Conservation (phyloP, 2,113 vertebrate species). For the Desmodus rotundus region DNA sequence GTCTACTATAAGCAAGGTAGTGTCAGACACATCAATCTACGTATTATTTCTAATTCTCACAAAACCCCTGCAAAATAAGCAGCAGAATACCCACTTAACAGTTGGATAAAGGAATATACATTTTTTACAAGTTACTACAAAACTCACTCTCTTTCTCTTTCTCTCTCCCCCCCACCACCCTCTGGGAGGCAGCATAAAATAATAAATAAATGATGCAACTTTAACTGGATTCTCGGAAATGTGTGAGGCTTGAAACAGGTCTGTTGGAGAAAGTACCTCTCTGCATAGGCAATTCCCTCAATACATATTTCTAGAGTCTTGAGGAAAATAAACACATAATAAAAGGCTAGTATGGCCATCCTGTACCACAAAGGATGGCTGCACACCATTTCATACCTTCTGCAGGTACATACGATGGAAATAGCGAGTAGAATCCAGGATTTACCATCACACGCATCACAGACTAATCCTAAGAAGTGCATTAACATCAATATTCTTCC, state of each 20-base stretch:
- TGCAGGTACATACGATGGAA: background rate
- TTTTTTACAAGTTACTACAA: background rate
- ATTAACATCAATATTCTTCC: background rate
- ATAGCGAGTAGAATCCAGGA: background rate
- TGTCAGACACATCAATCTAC: background rate
- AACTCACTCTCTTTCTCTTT: background rate
- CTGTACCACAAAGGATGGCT: background rate
- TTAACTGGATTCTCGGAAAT: background rate
- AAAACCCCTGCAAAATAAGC: background rate
- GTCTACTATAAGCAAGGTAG: background rate
- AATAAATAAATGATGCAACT: background rate
- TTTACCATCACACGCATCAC: background rate
- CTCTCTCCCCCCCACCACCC: too few relatives aligned
- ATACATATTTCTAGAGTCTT: background rate
- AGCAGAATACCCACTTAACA: background rate
- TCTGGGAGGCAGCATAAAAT: background rate
- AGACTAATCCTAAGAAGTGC: background rate
- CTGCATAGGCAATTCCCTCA: background rate
- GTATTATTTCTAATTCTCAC: background rate
- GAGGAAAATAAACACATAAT: background rate
- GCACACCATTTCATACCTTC: background rate
- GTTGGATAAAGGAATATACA: background rate
- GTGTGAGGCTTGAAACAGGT: background rate
- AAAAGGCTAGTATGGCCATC: background rate
- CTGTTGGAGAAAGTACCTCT: background rate